phyloP scores from a whole-genome alignment of 1,140 invertebrate genomes.

The Drosophila albomicans region DNA sequence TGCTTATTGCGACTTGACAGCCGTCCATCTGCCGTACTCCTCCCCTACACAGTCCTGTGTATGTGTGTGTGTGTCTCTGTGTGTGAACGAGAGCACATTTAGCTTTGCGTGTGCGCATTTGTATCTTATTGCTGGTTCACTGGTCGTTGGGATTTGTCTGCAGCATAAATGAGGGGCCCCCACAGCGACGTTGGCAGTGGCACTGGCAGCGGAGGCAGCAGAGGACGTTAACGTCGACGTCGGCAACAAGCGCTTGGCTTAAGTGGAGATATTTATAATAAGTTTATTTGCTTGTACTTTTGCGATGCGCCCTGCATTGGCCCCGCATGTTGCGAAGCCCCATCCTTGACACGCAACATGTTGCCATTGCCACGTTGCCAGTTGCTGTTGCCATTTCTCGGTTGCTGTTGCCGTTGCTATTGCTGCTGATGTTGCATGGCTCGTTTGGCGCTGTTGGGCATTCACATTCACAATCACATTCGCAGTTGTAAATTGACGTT shows the following conservation, averaged over 20 bases:
- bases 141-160: conserved; percentile 42
- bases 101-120: conserved; percentile 81
- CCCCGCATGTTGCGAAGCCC: conserved; percentile 35
- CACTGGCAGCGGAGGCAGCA: conserved; percentile 11
- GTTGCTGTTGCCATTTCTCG: not conserved
- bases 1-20: conserved; percentile 68
- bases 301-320: conserved; percentile 35
- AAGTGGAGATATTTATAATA: conserved; percentile 84
- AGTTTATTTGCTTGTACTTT: conserved; percentile 78
- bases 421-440: conserved; percentile 20
- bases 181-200: conserved; percentile 61
- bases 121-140: conserved; percentile 59
- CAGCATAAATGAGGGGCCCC: conserved; percentile 72
- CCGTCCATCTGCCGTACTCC: not conserved
- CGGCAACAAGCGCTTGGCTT: conserved; percentile 49
- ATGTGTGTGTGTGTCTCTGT: conserved; percentile 37
- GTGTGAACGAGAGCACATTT: conserved; percentile 68
- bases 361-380: conserved; percentile 53
- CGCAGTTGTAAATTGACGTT: conserved; percentile 82
- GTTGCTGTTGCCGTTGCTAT: conserved; percentile 34
- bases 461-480: conserved; percentile 78
- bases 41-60: not conserved
- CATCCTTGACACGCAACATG: conserved; percentile 63
- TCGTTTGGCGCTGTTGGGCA: conserved; percentile 54
- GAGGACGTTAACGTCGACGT: conserved; percentile 7